Evolutionary conservation across 1,140 invertebrate genomes (phyloP).

Genomic region (Drosophila elegans): DNA sequence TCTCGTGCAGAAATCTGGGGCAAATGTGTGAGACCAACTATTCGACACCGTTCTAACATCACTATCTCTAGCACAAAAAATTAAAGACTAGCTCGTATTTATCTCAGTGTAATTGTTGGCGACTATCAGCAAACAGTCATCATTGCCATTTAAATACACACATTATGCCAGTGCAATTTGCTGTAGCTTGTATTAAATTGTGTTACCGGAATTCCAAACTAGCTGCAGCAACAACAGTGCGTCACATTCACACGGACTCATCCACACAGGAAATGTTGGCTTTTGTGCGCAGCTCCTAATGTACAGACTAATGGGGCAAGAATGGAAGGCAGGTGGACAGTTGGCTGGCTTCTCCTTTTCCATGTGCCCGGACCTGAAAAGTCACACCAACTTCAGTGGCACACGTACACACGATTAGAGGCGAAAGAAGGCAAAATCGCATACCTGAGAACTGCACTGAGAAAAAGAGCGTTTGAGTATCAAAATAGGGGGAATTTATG

Average conservation of each 20-base stretch:
- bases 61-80: too few species aligned
- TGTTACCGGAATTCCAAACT: constrained; percentile 30
- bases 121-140: constrained; percentile 58
- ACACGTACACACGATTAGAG: constrained; percentile 76
- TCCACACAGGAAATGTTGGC: constrained; percentile 44
- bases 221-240: constrained; percentile 22
- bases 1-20: too few species aligned
- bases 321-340: constrained; percentile 43
- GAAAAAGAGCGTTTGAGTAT: background rate
- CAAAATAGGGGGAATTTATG: background rate
- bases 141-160: constrained; percentile 74
- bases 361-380: constrained; percentile 26
- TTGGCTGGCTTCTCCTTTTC: constrained; percentile 18
- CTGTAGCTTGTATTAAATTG: constrained; percentile 51
- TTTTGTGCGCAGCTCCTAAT: constrained; percentile 59
- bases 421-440: constrained; percentile 43
- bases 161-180: constrained; percentile 48
- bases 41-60: background rate
- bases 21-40: too few species aligned
- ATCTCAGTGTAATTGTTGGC: constrained; percentile 43
- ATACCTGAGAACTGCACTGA: constrained; percentile 38
- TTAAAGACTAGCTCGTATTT: background rate
- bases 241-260: constrained; percentile 21
- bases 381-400: constrained; percentile 44
- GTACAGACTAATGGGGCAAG: constrained; percentile 69